Conservation (phyloP, 37 sponge, comb jelly and placozoan species). For the Cliona cf. orientalis region DNA sequence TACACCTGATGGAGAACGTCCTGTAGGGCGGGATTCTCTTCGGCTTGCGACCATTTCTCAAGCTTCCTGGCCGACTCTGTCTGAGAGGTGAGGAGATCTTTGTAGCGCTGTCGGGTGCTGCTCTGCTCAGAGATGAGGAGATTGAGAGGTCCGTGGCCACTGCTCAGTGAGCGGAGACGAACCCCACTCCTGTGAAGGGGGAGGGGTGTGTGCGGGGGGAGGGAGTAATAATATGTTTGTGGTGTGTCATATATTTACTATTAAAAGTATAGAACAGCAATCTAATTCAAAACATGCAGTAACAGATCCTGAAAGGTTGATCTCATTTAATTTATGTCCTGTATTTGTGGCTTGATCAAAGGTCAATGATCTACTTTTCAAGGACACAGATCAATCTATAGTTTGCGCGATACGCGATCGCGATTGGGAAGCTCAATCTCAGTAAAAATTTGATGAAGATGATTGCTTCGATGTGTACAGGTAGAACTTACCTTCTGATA, state of each 20-base stretch:
- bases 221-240: too few relatives aligned
- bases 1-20: conserved; percentile 71
- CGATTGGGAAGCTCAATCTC: too few relatives aligned
- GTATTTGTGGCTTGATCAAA: too few relatives aligned
- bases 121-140: conserved; percentile 76
- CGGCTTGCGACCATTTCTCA: conserved; percentile 68
- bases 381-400: too few relatives aligned
- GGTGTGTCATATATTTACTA: too few relatives aligned
- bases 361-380: too few relatives aligned
- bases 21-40: conserved; percentile 70
- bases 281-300: too few relatives aligned
- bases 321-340: too few relatives aligned
- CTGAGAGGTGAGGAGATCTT: conserved; percentile 56
- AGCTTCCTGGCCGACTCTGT: conserved; percentile 9
- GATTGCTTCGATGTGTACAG: neutral
- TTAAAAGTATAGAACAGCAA: too few relatives aligned
- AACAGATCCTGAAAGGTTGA: too few relatives aligned
- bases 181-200: conserved; percentile 44
- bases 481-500: conserved; percentile 54
- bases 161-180: conserved; percentile 48
- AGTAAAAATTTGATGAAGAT: neutral
- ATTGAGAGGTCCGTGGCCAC: conserved; percentile 72
- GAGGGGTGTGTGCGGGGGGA: neutral
- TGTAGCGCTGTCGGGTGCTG: conserved; percentile 59
- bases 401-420: too few relatives aligned